Evolutionary conservation across 1,140 invertebrate species (phyloP).

Genomic region (Andrena cerasifolii): DNA sequence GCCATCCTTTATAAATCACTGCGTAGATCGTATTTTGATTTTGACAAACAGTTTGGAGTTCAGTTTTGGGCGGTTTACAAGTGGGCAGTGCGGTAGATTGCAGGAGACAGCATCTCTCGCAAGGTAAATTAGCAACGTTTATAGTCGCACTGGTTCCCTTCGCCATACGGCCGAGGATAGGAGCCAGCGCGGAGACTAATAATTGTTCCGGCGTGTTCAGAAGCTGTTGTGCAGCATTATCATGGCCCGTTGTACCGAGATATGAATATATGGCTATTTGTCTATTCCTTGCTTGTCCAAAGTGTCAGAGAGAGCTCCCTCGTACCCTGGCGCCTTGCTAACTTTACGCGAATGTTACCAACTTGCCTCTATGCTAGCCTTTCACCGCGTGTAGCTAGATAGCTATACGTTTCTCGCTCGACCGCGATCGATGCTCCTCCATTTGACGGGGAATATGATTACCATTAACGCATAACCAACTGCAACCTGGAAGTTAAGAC

Average conservation of each 20-base stretch:
- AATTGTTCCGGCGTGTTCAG: slow-evolving; percentile 8
- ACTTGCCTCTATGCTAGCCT: background rate
- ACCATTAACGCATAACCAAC: too few relatives aligned
- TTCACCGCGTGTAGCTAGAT: background rate
- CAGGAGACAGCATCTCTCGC: background rate
- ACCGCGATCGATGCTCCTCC: background rate
- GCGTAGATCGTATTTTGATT: background rate
- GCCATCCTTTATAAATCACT: background rate
- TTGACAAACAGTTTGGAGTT: too few relatives aligned
- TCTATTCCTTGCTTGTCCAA: slow-evolving; percentile 20
- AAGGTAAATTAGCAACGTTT: background rate
- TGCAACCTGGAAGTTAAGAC: too few relatives aligned
- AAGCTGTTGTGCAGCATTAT: slow-evolving; percentile 1
- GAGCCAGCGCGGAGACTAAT: background rate
- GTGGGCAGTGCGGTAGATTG: too few relatives aligned
- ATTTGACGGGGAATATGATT: background rate
- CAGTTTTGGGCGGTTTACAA: too few relatives aligned
- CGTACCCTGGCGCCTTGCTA: background rate
- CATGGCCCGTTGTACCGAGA: background rate
- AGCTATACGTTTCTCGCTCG: background rate
- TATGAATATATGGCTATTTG: background rate
- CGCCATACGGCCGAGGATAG: background rate
- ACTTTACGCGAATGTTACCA: background rate
- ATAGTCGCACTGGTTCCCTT: background rate
- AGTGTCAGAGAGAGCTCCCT: slow-evolving; percentile 15